Conservation (phyloP, 2,797 vertebrate species). For the Taeniopygia guttata region DNA sequence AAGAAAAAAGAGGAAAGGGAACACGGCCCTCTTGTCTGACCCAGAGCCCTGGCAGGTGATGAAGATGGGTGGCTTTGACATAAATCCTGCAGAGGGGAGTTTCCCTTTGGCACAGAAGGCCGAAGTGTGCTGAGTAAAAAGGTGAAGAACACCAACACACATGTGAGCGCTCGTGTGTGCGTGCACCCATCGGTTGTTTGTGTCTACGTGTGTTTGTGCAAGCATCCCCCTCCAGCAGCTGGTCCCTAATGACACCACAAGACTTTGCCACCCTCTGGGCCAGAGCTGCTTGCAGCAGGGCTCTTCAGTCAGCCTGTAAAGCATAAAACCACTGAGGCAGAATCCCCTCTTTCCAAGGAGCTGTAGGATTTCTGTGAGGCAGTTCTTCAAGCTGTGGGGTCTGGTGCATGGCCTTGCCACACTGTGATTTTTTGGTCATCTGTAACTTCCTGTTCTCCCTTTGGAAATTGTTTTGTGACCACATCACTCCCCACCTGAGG, state of each 20-base stretch:
- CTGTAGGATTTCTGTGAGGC: neutral
- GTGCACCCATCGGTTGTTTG: rapidly evolving
- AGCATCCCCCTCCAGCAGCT: neutral
- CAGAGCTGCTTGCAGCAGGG: neutral
- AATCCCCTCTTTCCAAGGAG: neutral
- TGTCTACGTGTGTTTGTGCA: neutral
- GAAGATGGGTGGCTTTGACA: neutral
- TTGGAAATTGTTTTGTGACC: neutral
- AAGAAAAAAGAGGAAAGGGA: neutral
- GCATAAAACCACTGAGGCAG: neutral
- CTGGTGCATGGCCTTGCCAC: neutral
- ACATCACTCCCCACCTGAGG: neutral
- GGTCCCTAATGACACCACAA: neutral
- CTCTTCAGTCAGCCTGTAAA: neutral
- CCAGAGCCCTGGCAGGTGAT: neutral
- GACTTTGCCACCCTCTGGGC: neutral
- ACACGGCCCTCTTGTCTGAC: neutral
- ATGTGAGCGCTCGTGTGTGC: rapidly evolving
- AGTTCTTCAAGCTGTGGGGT: neutral
- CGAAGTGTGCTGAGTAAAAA: rapidly evolving
- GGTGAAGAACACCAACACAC: neutral
- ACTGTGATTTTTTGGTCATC: neutral
- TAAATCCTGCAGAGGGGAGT: neutral
- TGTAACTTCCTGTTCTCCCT: neutral
- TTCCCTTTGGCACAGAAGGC: neutral